Percentiles rank a stretch among this genome's conserved stretches.
phyloP scores from a whole-genome alignment of 2,888 invertebrate species.

The Heterodera filipjevi region DNA sequence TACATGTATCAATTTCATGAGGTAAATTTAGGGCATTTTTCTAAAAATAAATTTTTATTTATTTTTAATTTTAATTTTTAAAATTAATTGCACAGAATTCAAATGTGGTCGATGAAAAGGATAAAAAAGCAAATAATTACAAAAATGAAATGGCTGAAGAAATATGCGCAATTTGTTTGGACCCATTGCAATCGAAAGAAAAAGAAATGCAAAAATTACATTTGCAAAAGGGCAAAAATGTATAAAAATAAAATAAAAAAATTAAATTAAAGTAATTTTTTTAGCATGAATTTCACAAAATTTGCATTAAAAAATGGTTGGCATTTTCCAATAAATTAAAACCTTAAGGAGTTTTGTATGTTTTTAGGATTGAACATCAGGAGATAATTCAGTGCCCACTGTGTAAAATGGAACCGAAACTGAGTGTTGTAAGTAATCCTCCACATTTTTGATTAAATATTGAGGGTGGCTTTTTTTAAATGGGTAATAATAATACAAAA shows the following conservation, averaged over 20 bases:
- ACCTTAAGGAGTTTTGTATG: too few species aligned
- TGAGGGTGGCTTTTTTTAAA: too few species aligned
- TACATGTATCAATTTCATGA: background rate
- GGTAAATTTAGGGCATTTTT: background rate
- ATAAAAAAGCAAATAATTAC: background rate
- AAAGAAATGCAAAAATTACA: background rate
- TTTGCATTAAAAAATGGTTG: constrained; percentile 6
- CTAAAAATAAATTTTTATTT: background rate
- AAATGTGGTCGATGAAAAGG: background rate
- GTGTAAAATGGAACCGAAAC: background rate
- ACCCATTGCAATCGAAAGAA: background rate
- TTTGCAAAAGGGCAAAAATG: background rate
- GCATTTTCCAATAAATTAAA: background rate
- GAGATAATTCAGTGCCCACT: background rate
- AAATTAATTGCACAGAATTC: too few species aligned
- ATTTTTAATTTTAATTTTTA: background rate
- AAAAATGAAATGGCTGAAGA: background rate
- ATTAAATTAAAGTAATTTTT: background rate
- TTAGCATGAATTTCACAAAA: background rate
- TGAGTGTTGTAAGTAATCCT: background rate
- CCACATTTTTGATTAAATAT: too few species aligned
- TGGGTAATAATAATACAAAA: too few species aligned
- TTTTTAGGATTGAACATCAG: background rate
- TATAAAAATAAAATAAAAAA: background rate
- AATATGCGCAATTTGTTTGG: background rate